These are phyloP conservation scores for Tetrao urogallus DNA, from an alignment of 2,113 vertebrate species.

Conservation along the genomic window DNA sequence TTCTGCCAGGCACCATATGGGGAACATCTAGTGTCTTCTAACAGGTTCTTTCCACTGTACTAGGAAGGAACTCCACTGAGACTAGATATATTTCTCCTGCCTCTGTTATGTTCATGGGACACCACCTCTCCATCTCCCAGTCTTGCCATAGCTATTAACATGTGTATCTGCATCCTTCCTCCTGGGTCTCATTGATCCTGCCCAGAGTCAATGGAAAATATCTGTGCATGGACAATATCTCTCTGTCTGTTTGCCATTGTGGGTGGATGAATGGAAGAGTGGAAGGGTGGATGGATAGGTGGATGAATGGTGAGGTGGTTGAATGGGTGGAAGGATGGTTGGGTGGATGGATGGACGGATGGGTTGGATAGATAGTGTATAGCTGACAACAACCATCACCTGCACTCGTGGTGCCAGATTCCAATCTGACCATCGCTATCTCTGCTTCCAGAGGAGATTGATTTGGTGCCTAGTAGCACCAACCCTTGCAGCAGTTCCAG, in stretches of 20 bases:
- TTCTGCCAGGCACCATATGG: not conserved
- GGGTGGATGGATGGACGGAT: too few relatives aligned
- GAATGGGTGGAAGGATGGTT: too few relatives aligned
- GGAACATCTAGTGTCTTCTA: not conserved
- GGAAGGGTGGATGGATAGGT: too few relatives aligned
- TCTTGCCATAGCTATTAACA: not conserved
- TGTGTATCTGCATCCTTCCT: not conserved
- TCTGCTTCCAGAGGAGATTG: not conserved
- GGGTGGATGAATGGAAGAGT: not conserved
- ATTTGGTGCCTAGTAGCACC: not conserved
- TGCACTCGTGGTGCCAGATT: not conserved
- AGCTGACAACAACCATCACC: not conserved
- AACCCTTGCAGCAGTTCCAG: not conserved
- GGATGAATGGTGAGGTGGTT: not conserved
- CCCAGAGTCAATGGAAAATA: not conserved
- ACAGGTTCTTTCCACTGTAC: not conserved
- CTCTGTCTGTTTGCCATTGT: not conserved
- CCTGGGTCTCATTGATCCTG: not conserved
- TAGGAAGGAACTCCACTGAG: not conserved
- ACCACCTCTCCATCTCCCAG: not conserved
- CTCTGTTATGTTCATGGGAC: not conserved
- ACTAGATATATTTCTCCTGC: not conserved
- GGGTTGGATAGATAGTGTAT: not conserved
- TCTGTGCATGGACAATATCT: not conserved
- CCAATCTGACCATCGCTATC: not conserved